These are phyloP conservation scores for Aphis gossypii DNA, from an alignment of 1,140 invertebrate species.

Conservation along the genomic window DNA sequence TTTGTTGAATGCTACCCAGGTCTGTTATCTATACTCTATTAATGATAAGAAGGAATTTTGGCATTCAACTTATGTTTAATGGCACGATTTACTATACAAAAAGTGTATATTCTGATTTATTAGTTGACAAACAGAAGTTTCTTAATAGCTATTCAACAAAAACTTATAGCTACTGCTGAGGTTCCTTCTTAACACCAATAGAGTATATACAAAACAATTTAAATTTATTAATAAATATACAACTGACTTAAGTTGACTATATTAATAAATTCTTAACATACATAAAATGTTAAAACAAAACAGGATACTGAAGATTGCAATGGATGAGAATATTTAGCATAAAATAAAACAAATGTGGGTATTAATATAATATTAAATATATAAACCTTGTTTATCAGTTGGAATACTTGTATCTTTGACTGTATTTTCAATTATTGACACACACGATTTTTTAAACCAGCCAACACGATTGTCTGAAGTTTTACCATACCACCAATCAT, in stretches of 20 bases:
- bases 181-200: neutral
- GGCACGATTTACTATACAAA: neutral
- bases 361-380: neutral
- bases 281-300: neutral
- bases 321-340: neutral
- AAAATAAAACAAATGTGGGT: neutral
- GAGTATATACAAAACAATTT: neutral
- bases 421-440: slow-evolving; percentile 66
- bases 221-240: neutral
- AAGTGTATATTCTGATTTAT: neutral
- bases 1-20: neutral
- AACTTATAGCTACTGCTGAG: neutral
- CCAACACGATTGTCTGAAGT: slow-evolving; percentile 65
- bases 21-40: neutral
- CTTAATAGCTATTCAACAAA: too few relatives aligned
- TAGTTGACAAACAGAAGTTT: neutral
- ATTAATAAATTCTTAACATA: neutral
- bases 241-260: neutral
- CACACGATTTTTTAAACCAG: slow-evolving; percentile 80
- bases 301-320: neutral
- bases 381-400: slow-evolving; percentile 31
- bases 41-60: neutral
- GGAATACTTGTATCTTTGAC: slow-evolving; percentile 55
- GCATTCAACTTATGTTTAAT: neutral
- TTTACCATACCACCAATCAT: slow-evolving; percentile 77